Evolutionary conservation across 2,113 vertebrate species (phyloP).

Genomic region (Gadus macrocephalus): DNA sequence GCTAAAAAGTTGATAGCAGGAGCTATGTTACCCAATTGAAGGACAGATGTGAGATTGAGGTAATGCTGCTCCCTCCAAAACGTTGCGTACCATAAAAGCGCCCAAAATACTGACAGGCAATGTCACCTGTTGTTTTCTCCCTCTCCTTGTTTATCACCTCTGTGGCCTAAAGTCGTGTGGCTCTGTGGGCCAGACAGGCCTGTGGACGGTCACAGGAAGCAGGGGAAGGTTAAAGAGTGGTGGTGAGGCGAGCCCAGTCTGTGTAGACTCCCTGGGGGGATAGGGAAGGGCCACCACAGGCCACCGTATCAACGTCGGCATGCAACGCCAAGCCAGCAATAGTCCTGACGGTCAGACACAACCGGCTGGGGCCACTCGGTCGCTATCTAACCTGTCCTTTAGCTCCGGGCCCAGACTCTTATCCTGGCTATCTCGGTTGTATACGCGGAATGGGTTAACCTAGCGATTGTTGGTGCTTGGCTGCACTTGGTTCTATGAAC

Average conservation of each 20-base stretch:
- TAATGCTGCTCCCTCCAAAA: constrained; percentile 13
- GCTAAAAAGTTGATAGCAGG: constrained; percentile 19
- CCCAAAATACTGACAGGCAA: constrained; percentile 23
- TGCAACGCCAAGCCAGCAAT: constrained; percentile 31
- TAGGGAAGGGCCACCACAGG: constrained; percentile 40
- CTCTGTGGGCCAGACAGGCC: constrained; percentile 44
- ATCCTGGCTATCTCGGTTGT: too few relatives aligned
- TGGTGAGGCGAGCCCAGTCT: constrained; percentile 24
- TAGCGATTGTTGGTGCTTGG: not conserved
- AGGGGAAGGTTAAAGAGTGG: constrained; percentile 45
- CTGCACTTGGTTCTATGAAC: not conserved
- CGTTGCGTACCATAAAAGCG: constrained; percentile 35
- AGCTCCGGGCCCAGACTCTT: not conserved
- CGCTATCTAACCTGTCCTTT: not conserved
- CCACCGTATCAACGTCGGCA: constrained; percentile 44
- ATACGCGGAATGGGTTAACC: too few relatives aligned
- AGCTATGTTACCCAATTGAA: constrained; percentile 30
- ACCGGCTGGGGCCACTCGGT: too few relatives aligned
- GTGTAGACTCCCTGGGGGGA: constrained; percentile 44
- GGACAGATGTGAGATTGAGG: too few relatives aligned
- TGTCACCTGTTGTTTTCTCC: constrained; percentile 56
- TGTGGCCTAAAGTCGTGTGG: constrained; percentile 53
- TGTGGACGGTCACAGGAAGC: constrained; percentile 57
- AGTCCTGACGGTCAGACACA: constrained; percentile 9
- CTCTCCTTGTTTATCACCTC: constrained; percentile 53